Base-by-base conservation (phyloP, 2,888 invertebrate species). In the Leptarthrus brevirostris region DNA sequence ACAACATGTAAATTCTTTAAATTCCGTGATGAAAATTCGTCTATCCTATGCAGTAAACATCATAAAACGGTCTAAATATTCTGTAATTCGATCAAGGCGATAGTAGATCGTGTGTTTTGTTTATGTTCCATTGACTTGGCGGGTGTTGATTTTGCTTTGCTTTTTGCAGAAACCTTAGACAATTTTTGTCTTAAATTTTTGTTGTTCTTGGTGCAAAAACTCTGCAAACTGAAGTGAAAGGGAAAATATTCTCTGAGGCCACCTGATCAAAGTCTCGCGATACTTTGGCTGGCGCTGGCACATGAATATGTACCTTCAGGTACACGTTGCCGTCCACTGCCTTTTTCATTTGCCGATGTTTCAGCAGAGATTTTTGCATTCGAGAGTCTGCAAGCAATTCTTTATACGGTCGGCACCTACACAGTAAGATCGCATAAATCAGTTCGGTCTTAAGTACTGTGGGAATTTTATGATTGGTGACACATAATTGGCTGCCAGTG, bases 401-500 rank as follows among this genome's bases (percentile, higher is more conserved):
- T 52, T 44, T 52, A 6, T 8, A 18, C 58, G 16, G 3, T 8
- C 52, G 26, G 54, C 71, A 71, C 71, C 71, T 70, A 70, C 70
- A 70, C 52, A 14, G 53, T 34, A 36, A 22, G 70, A 70, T 56
- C 71, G 26, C 71, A 71, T 71, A 71, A 71, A 71, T 71, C 71
- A 71, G 71, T 40, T 8, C 44, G 56, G 71, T 22, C 54, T 71
- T 71, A 78, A 77, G 76, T 77, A 79, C 79, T 79, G 79, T 79
- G 79, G 79, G 79, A 79, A 79, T 76, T 79, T 79, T 79, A 79
- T 79, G 79, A 79, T 79, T 79, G 78, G 78, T 78, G 76, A 75
- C 79, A 78, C 77, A 78, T 77, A 78, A 78, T 77, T 78, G 77
- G 77, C 75, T 77, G 77, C 76, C 75, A 76, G 76, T 75, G 75